Evolutionary conservation across 1,140 invertebrate species (phyloP), one percentile per base, ranked within the genome.

Genomic region (Euschistus heros): DNA sequence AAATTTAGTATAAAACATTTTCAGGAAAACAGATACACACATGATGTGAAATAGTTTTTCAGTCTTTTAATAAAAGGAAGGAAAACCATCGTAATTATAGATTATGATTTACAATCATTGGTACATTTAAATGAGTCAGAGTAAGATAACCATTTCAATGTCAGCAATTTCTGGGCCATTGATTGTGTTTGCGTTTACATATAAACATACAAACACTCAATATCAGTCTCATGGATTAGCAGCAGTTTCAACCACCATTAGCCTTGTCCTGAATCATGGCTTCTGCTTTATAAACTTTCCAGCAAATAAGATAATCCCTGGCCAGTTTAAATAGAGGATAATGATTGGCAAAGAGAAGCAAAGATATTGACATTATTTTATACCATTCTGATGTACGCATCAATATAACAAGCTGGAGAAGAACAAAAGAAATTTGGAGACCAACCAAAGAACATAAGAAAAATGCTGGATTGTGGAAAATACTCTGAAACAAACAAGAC

Each of bases 331-430:
- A 97, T 7, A 98, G 80, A 0, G 91, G 88, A 70, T 92, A 89
- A 76, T 94, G 94, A 75, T 95, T 96, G 57, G 90, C 88, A 71
- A 93, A 86, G 13, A 95, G 80, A 26, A 97, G 78, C 37, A 94
- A 78, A 15, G 88, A 83, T 66, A 94, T 80, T 18, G 92, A 91
- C 13, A 97, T 72, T 33, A 95, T 83, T 74, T 94, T 88, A 75
- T 95, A 91, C 94, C 94, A 98, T 70, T 93, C 87, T 10, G 83
- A 82, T 2, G 86, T 84, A 54, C 86, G 81, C 68, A 91, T 79
- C 0, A 97, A 73, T 24, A 92, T 79, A 59, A 87, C 79, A 50
- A 97, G 78, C 76, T 96, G 88, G 20, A 87, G 77, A 0, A 85
- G 74, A 17, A 97, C 81, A 22, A 95, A 75, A 0, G 82, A 75